These are phyloP conservation scores for Hirudinaria manillensis DNA, from an alignment of 2,888 invertebrate genomes.

Conservation along the genomic window DNA sequence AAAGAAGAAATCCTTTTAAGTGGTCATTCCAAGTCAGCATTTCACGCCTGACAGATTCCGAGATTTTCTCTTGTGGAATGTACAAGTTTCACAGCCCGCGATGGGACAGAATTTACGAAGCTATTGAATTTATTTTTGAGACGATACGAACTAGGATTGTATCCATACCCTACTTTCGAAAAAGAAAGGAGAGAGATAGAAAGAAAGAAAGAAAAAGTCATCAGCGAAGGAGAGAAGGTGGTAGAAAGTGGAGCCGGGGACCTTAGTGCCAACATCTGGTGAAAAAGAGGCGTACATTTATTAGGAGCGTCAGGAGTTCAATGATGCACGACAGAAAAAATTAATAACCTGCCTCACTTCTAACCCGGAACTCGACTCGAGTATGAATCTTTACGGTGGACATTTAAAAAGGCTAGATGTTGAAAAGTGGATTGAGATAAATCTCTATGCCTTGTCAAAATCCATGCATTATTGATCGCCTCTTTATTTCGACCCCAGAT, in stretches of 20 bases:
- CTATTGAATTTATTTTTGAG: too few species aligned
- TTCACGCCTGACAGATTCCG: too few species aligned
- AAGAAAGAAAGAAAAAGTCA: not conserved
- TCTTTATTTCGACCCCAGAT: slow-evolving; percentile 8
- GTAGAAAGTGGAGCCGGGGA: not conserved
- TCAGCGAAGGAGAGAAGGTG: slow-evolving; percentile 11
- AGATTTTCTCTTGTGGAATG: too few species aligned
- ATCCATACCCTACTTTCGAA: not conserved
- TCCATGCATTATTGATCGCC: slow-evolving; percentile 19
- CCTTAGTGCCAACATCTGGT: not conserved
- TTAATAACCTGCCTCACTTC: not conserved
- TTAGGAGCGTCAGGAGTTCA: slow-evolving; percentile 1
- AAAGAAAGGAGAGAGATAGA: slow-evolving; percentile 17
- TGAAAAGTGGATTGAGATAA: slow-evolving; percentile 25
- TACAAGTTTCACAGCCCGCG: too few species aligned
- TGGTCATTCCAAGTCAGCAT: too few species aligned
- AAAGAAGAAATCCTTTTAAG: too few species aligned
- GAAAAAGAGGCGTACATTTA: not conserved
- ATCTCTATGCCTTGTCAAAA: slow-evolving; percentile 12
- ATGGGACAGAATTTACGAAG: too few species aligned
- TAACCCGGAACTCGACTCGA: not conserved
- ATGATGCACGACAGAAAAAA: slow-evolving; percentile 5
- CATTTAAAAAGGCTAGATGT: slow-evolving; percentile 10
- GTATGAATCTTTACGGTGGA: slow-evolving; percentile 12
- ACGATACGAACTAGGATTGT: not conserved